phyloP scores from a whole-genome alignment of 2,113 vertebrate species.

The Colius striatus region DNA sequence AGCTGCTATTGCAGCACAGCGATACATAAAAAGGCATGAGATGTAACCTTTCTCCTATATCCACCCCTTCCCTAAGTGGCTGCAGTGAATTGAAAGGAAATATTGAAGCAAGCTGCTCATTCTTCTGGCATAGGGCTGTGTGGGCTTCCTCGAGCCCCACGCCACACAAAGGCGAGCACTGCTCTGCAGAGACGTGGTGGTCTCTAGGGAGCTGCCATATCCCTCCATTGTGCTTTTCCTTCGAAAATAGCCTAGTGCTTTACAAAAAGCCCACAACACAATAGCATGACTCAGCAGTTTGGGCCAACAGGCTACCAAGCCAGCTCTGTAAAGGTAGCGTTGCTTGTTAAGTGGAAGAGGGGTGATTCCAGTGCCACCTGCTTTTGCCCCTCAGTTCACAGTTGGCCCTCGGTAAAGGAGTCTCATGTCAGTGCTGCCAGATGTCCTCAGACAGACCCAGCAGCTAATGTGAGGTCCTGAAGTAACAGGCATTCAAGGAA shows the following conservation, averaged over 20 bases:
- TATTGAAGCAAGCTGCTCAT: conserved; percentile 6
- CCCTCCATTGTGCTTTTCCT: conserved; percentile 47
- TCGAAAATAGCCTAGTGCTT: not conserved
- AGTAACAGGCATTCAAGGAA: not conserved
- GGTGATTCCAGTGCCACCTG: not conserved
- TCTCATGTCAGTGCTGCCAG: not conserved
- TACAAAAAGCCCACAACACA: conserved; percentile 51
- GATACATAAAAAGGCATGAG: not conserved
- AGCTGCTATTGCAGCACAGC: not conserved
- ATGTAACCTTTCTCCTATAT: conserved; percentile 47
- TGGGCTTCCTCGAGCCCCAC: conserved; percentile 2
- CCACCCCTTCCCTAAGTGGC: conserved; percentile 3
- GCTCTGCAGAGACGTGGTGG: not conserved
- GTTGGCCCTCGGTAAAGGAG: not conserved
- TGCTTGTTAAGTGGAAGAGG: not conserved
- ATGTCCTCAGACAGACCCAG: not conserved
- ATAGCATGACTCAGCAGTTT: conserved; percentile 53
- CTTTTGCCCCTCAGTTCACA: rapidly evolving
- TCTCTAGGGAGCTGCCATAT: conserved; percentile 17
- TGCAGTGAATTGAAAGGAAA: conserved; percentile 58
- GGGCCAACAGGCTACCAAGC: not conserved
- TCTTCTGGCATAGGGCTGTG: not conserved
- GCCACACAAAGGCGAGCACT: not conserved
- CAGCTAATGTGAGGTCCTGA: not conserved
- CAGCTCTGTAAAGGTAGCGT: not conserved